Evolutionary conservation across 1,140 invertebrate genomes (phyloP).

Genomic region (Globodera ellingtonae): DNA sequence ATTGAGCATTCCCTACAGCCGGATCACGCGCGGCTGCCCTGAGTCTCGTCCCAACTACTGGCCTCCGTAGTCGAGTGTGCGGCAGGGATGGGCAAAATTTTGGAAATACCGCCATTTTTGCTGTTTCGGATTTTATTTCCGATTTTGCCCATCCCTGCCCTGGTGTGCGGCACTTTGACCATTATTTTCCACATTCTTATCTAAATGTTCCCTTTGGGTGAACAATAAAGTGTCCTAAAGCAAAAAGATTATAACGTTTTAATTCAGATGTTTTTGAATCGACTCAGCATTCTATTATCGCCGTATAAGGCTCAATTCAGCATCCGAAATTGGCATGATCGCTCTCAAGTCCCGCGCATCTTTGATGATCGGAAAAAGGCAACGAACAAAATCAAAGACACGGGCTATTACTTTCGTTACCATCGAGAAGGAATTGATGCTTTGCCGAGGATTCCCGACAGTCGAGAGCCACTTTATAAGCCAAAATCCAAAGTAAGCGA

Average conservation of each 20-base stretch:
- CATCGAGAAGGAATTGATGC: slow-evolving; percentile 60
- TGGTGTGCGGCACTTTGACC: not conserved
- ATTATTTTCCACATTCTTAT: not conserved
- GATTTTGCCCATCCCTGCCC: no score
- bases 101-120: no score
- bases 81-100: no score
- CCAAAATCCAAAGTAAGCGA: slow-evolving; percentile 49
- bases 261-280: slow-evolving; percentile 26
- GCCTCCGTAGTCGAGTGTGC: no score
- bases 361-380: slow-evolving; percentile 37
- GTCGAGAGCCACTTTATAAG: slow-evolving; percentile 46
- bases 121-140: no score
- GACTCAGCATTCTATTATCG: not conserved
- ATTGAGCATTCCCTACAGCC: no score
- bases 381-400: slow-evolving; percentile 38
- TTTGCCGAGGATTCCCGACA: slow-evolving; percentile 58
- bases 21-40: no score
- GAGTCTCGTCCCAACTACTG: no score
- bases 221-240: no score
- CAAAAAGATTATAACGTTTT: not conserved
- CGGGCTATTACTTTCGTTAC: slow-evolving; percentile 62
- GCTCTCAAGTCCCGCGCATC: slow-evolving; percentile 45
- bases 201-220: not conserved
- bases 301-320: not conserved
- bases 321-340: slow-evolving; percentile 41